These are phyloP conservation scores for Aphaenogaster ashmeadi DNA, from an alignment of 1,140 invertebrate genomes.

Conservation along the genomic window DNA sequence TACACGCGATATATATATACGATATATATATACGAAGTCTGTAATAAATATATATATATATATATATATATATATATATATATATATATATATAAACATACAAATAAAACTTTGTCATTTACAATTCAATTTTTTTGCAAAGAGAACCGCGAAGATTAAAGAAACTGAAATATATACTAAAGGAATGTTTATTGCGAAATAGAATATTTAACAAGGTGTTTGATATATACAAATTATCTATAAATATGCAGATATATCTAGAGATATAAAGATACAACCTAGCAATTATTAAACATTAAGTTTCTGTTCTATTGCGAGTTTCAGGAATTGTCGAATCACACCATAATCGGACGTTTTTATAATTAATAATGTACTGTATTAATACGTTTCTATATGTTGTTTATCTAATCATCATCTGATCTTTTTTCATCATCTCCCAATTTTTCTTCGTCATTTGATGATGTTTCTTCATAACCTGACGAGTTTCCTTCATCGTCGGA, in stretches of 20 bases:
- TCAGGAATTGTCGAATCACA: background rate
- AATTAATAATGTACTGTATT: background rate
- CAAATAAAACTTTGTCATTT: slow-evolving; percentile 84
- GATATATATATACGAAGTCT: slow-evolving; percentile 85
- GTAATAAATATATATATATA: slow-evolving; percentile 81
- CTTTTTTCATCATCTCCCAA: background rate
- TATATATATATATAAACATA: slow-evolving; percentile 82
- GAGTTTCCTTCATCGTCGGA: background rate
- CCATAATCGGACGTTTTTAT: background rate
- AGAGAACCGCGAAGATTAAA: background rate
- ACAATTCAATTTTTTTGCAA: slow-evolving; percentile 51
- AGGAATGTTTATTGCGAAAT: slow-evolving; percentile 20
- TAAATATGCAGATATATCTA: background rate
- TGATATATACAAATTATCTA: background rate
- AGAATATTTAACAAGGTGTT: background rate
- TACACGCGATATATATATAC: slow-evolving; percentile 81
- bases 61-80: slow-evolving; percentile 83
- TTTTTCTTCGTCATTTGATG: background rate
- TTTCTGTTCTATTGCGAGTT: background rate
- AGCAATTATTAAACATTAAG: background rate
- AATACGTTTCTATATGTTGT: background rate
- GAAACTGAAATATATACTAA: background rate
- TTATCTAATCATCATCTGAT: background rate
- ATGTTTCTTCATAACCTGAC: background rate
- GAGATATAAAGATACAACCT: background rate